Base-by-base conservation (phyloP, 2,888 invertebrate genomes). In the Disparrhopalites patrizii region DNA sequence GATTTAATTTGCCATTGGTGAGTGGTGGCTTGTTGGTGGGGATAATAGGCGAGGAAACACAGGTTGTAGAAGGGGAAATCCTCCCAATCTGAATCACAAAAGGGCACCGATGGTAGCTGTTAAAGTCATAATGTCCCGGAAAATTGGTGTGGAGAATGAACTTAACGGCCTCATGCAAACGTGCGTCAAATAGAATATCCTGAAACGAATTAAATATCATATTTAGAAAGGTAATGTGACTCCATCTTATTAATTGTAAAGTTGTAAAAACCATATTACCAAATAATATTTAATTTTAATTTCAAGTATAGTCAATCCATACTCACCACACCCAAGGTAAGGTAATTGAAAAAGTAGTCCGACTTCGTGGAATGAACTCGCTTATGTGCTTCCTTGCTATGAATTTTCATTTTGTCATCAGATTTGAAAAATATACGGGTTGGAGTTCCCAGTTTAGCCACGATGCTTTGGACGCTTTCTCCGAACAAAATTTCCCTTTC, bases 71-170 rank as follows among this genome's bases (percentile, higher is more conserved):
- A 31, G 62, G 61, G 13, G n/a, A 38, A 8, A 36, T 40, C 2
- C 71, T 68, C 30, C 73, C 75, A 43, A 73, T 67, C 31, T 69
- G 67, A 47, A 75, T 33, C 1, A 63, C 68, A 57, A 75, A 75
- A 4, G 75, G 70, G 58, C 72, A 73, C 1, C 75, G 70, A 60
- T 75, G 72, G 68, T 75, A 75, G 65, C 73, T 96, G 79, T 97
- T 98, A 82, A 99, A 99, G 82, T 99, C 96, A 81, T 97, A 99
- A 81, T 99, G 98, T 1, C 98, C 98, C n/a, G 99, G 98, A 80
- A 93, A 97, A 81, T 99, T 99, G 36, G 98, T 96, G 82, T 99
- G 98, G 65, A 99, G 83, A 40, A 99, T 91, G 79, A 99, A 91
- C 81, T 99, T 99, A 82, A 96, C 95, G 75, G 93, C 94, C 73